Evolutionary conservation across 2,113 vertebrate species (phyloP).

Genomic region (Oryctolagus cuniculus): DNA sequence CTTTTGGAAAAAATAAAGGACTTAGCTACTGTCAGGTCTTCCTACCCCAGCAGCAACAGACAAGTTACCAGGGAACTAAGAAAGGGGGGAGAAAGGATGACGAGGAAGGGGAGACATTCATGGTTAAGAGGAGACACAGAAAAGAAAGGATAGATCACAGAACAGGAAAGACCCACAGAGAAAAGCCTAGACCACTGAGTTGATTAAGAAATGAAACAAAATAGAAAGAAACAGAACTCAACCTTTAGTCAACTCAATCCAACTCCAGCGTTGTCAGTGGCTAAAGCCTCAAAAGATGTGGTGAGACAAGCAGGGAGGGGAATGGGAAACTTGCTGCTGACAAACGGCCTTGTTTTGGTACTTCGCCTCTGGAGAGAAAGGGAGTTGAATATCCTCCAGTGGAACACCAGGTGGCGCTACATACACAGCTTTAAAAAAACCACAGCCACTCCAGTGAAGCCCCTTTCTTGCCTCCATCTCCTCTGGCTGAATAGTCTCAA

Average conservation of each 20-base stretch:
- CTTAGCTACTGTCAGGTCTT: background rate
- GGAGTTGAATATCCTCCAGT: background rate
- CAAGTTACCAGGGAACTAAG: background rate
- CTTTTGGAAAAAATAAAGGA: background rate
- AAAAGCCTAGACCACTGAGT: background rate
- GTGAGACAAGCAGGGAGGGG: background rate
- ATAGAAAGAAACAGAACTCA: slow-evolving; percentile 39
- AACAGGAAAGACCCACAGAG: background rate
- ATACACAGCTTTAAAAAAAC: background rate
- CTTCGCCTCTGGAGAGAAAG: background rate
- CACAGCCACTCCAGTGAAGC: background rate
- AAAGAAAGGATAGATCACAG: background rate
- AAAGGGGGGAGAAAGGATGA: background rate
- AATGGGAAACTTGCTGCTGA: background rate
- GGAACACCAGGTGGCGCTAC: slow-evolving; percentile 72
- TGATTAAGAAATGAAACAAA: slow-evolving; percentile 7
- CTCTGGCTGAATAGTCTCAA: background rate
- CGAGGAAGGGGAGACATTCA: background rate
- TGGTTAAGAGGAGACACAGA: slow-evolving; percentile 20
- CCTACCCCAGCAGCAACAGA: background rate
- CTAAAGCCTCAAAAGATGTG: background rate
- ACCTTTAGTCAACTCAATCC: background rate
- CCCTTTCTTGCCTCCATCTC: slow-evolving; percentile 44
- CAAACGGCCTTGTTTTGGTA: background rate
- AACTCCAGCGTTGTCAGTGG: background rate